phyloP scores from a whole-genome alignment of 2,113 vertebrate species.

The Alaudala cheleensis region DNA sequence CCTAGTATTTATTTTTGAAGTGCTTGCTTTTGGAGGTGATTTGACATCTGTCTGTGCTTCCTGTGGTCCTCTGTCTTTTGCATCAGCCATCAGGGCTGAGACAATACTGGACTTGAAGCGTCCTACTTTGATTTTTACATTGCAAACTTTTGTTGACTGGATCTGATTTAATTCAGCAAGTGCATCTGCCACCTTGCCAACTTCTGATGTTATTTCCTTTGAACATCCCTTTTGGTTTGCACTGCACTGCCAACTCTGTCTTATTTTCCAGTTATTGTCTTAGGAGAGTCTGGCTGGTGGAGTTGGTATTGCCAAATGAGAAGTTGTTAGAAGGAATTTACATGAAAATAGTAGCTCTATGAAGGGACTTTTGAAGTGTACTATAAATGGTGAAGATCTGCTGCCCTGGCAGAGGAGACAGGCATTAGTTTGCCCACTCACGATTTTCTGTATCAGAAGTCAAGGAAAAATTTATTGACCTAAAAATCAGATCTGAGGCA shows the following conservation, averaged over 20 bases:
- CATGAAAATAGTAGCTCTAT: neutral
- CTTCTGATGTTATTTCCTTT: conserved; percentile 33
- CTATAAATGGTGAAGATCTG: neutral
- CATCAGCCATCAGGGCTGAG: neutral
- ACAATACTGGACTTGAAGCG: neutral
- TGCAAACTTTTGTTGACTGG: conserved; percentile 15
- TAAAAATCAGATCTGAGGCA: neutral
- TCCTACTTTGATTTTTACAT: conserved; percentile 1
- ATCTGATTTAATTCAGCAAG: conserved; percentile 10
- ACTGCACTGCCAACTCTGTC: conserved; percentile 2
- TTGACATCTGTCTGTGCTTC: neutral
- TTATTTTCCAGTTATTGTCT: conserved; percentile 31
- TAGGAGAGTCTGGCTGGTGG: neutral
- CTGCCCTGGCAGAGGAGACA: neutral
- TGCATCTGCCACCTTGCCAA: conserved; percentile 10
- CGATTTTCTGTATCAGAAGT: neutral
- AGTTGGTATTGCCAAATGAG: conserved; percentile 1
- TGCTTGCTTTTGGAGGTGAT: neutral
- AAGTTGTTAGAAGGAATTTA: neutral
- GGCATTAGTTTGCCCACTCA: neutral
- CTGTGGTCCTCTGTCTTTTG: neutral
- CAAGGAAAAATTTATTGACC: neutral
- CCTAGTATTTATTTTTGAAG: neutral
- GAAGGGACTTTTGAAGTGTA: neutral
- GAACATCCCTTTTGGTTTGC: conserved; percentile 22